These are phyloP conservation scores for Megamerina dolium DNA, from an alignment of 2,888 invertebrate species.

Conservation along the genomic window DNA sequence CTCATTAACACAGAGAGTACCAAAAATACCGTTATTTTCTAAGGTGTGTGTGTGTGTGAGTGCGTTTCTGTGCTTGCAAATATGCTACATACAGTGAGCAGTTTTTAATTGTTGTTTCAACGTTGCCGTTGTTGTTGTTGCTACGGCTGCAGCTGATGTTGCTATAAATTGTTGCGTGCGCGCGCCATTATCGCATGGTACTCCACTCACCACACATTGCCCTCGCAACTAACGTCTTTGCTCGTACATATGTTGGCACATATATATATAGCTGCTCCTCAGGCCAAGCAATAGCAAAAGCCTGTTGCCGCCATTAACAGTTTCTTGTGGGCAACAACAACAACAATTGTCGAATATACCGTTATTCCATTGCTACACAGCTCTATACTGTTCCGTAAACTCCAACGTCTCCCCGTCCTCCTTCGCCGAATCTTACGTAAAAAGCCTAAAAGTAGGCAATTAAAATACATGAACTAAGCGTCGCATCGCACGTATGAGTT, in stretches of 20 bases:
- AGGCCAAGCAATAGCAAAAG: not conserved
- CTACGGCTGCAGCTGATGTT: too few species aligned
- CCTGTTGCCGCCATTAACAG: too few species aligned
- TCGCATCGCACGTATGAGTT: too few species aligned
- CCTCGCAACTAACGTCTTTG: not conserved
- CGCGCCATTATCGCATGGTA: constrained; percentile 5
- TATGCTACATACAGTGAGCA: too few species aligned
- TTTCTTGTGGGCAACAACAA: not conserved
- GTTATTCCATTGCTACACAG: too few species aligned
- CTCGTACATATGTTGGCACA: not conserved
- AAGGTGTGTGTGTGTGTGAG: constrained; percentile 8
- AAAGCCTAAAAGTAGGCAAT: constrained; percentile 7
- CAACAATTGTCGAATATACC: not conserved
- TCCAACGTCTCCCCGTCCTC: too few species aligned
- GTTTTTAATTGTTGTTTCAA: too few species aligned
- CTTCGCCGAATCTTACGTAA: too few species aligned
- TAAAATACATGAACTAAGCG: not conserved
- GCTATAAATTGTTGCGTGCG: constrained; percentile 18
- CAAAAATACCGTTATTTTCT: too few species aligned
- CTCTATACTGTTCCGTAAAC: too few species aligned
- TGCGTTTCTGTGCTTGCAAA: constrained; percentile 7
- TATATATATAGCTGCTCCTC: not conserved
- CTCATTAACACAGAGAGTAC: too few species aligned
- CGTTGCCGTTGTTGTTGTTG: constrained; percentile 3
- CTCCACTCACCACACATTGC: not conserved